Percentiles rank a stretch among this genome's conserved stretches.
phyloP scores from a whole-genome alignment of 2,113 vertebrate genomes.

The Willisornis vidua region DNA sequence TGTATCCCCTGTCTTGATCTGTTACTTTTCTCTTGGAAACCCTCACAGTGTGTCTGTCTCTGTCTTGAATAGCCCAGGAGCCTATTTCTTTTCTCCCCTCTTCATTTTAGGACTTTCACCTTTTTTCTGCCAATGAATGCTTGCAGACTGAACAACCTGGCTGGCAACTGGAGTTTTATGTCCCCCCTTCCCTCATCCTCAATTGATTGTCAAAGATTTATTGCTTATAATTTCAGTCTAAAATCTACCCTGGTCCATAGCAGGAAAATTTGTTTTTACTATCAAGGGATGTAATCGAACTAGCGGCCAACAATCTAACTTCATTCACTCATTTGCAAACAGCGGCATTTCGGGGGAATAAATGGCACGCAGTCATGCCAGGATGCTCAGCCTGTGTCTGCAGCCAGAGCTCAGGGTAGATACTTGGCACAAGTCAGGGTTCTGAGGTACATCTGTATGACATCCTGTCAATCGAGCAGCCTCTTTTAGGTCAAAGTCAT shows the following conservation, averaged over 20 bases:
- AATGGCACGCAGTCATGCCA: not conserved
- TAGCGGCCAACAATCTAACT: not conserved
- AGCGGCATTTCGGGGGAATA: not conserved
- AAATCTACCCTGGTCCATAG: not conserved
- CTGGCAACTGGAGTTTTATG: not conserved
- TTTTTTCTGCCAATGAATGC: conserved; percentile 16
- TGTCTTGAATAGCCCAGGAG: not conserved
- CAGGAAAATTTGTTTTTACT: not conserved
- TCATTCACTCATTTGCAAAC: not conserved
- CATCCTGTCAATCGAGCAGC: not conserved
- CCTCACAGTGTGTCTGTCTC: not conserved
- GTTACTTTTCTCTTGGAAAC: conserved; percentile 51
- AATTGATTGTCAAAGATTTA: not conserved
- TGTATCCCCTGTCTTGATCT: conserved; percentile 34
- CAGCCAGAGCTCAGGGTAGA: not conserved
- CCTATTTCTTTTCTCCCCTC: not conserved
- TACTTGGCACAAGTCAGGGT: not conserved
- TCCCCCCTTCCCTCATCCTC: not conserved
- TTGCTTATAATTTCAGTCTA: not conserved
- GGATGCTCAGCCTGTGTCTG: not conserved
- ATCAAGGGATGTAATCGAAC: not conserved
- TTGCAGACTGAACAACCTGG: not conserved
- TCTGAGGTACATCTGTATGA: not conserved
- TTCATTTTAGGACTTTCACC: not conserved
- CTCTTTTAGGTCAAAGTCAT: not conserved